Percentiles rank a stretch among this genome's conserved stretches.
Evolutionary conservation across 2,113 vertebrate species (phyloP).

Genomic region (Cochlearius cochlearius): DNA sequence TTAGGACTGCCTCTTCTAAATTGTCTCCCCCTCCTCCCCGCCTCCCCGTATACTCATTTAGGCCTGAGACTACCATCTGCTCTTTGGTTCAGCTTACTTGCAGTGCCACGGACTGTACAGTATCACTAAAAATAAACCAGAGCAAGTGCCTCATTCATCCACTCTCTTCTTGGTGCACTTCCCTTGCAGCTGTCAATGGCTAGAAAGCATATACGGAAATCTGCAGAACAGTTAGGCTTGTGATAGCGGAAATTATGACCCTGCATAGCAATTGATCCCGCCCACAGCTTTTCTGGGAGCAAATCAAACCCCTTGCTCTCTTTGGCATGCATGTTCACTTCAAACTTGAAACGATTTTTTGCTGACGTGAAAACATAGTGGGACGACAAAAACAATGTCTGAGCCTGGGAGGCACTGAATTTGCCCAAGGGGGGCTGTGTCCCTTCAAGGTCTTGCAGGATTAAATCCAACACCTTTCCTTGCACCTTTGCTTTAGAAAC

Average conservation of each 20-base stretch:
- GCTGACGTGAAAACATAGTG: neutral
- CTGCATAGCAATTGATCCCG: neutral
- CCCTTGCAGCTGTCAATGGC: neutral
- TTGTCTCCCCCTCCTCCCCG: neutral
- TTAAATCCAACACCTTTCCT: neutral
- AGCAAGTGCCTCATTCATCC: constrained; percentile 24
- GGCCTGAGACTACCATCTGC: neutral
- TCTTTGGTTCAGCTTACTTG: constrained; percentile 19
- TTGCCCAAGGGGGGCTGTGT: neutral
- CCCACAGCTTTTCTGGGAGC: neutral
- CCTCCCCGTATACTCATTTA: neutral
- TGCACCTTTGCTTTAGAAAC: neutral
- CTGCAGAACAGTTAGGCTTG: neutral
- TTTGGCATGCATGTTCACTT: neutral
- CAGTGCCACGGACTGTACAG: neutral
- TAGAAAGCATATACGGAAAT: neutral
- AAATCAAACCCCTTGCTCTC: neutral
- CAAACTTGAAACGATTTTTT: neutral
- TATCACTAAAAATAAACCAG: constrained; percentile 56
- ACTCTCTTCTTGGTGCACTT: neutral
- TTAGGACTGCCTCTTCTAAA: neutral
- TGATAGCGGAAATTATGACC: neutral
- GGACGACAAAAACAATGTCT: neutral
- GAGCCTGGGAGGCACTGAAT: neutral
- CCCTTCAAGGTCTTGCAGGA: neutral